phyloP scores from a whole-genome alignment of 2,113 vertebrate species.

The Rissa tridactyla region DNA sequence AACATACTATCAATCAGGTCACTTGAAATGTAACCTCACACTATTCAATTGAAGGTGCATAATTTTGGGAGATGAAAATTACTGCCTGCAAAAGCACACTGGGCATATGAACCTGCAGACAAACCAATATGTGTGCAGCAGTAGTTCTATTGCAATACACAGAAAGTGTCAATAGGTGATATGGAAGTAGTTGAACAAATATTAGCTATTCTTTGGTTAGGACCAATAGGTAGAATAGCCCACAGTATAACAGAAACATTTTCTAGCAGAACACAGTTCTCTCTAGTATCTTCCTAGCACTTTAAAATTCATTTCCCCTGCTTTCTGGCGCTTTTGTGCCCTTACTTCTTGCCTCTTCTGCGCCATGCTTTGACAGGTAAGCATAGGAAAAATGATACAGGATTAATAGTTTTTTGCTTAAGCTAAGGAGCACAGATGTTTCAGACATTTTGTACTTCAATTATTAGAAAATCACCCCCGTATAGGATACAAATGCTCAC shows the following conservation, averaged over 20 bases:
- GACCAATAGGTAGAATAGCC: background rate
- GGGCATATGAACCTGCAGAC: background rate
- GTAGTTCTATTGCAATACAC: background rate
- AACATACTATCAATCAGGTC: background rate
- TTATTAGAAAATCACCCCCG: background rate
- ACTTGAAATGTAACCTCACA: background rate
- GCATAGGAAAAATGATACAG: background rate
- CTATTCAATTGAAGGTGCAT: background rate
- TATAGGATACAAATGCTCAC: background rate
- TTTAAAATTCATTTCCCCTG: background rate
- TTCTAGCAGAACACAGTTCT: background rate
- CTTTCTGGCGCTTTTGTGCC: background rate
- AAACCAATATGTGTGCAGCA: fast-evolving
- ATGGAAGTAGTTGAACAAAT: background rate
- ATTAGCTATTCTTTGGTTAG: background rate
- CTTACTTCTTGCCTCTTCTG: background rate
- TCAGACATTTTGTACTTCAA: background rate
- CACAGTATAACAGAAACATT: background rate
- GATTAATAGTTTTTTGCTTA: background rate
- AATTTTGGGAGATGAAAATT: background rate
- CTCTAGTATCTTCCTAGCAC: background rate
- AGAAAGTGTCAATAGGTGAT: background rate
- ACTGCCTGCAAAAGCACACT: background rate
- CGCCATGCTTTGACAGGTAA: background rate
- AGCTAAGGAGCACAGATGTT: background rate